Percentiles rank a stretch among this genome's conserved stretches.
These are phyloP conservation scores for Linnaemya tessellans DNA, from an alignment of 2,888 invertebrate species.

Conservation along the genomic window DNA sequence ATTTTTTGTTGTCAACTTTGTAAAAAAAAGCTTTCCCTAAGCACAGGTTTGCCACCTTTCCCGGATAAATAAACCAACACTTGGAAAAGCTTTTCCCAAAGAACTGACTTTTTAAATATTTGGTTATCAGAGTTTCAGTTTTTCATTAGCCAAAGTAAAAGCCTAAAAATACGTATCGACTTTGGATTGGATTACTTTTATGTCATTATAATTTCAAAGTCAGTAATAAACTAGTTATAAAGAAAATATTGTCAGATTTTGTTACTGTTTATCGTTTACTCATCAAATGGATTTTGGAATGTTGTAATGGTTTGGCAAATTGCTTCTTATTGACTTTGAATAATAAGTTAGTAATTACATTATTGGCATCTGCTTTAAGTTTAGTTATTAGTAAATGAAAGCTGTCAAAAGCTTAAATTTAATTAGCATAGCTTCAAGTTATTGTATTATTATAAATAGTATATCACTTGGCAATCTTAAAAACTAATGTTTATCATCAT, in stretches of 20 bases:
- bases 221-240: slow-evolving; percentile 21
- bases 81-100: slow-evolving; percentile 66
- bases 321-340: slow-evolving; percentile 6
- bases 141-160: slow-evolving; percentile 75
- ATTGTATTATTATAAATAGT: slow-evolving; percentile 9
- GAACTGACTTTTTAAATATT: slow-evolving; percentile 27
- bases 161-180: slow-evolving; percentile 84
- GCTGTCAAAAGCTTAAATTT: slow-evolving; percentile 61
- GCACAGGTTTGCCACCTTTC: slow-evolving; percentile 13
- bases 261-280: slow-evolving; percentile 7
- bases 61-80: slow-evolving; percentile 41
- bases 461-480: slow-evolving; percentile 47
- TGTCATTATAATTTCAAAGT: slow-evolving; percentile 51
- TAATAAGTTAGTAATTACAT: slow-evolving; percentile 39
- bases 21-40: slow-evolving; percentile 54
- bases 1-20: slow-evolving; percentile 37
- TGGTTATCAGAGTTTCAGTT: slow-evolving; percentile 36
- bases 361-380: not conserved
- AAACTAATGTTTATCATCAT: slow-evolving; percentile 75
- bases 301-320: slow-evolving; percentile 69
- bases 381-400: slow-evolving; percentile 13
- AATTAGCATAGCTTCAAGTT: slow-evolving; percentile 49
- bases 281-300: slow-evolving; percentile 54
- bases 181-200: slow-evolving; percentile 79
- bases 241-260: not conserved